phyloP scores from a whole-genome alignment of 2,888 invertebrate species.

The Mesoligia furuncula region DNA sequence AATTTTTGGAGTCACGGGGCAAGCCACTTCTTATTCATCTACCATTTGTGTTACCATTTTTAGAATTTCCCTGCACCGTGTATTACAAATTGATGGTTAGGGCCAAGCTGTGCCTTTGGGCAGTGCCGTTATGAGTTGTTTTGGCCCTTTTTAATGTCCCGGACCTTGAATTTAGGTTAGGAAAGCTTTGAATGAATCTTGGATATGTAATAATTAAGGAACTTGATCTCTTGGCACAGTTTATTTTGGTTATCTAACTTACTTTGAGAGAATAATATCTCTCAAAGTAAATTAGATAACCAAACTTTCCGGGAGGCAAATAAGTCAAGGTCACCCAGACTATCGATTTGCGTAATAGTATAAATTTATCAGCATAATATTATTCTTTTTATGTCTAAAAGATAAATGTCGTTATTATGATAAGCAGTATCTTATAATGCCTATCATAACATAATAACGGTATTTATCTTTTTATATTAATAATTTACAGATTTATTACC shows the following conservation, averaged over 20 bases:
- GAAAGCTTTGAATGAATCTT: constrained; percentile 51
- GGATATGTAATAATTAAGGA: constrained; percentile 19
- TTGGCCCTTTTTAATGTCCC: constrained; percentile 13
- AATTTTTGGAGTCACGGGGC: constrained; percentile 63
- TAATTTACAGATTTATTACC: neutral
- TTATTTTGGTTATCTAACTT: constrained; percentile 41
- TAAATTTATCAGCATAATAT: neutral
- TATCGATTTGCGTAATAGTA: neutral
- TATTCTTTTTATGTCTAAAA: neutral
- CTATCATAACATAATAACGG: neutral
- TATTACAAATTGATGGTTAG: constrained; percentile 62
- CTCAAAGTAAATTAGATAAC: too few species aligned
- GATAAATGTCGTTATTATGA: too few species aligned
- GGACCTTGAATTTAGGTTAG: constrained; percentile 21
- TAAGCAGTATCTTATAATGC: too few species aligned
- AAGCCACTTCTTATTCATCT: constrained; percentile 66
- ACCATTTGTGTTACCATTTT: constrained; percentile 64
- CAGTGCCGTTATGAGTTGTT: constrained; percentile 44
- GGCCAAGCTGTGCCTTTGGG: constrained; percentile 54
- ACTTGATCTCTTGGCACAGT: constrained; percentile 38
- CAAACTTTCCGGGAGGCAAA: too few species aligned
- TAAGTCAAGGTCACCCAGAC: neutral
- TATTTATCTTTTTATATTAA: constrained; percentile 16
- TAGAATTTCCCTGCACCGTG: constrained; percentile 55
- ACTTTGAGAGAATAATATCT: constrained; percentile 14